Base-by-base conservation (phyloP, 2,113 vertebrate genomes). In the Noctilio leporinus region DNA sequence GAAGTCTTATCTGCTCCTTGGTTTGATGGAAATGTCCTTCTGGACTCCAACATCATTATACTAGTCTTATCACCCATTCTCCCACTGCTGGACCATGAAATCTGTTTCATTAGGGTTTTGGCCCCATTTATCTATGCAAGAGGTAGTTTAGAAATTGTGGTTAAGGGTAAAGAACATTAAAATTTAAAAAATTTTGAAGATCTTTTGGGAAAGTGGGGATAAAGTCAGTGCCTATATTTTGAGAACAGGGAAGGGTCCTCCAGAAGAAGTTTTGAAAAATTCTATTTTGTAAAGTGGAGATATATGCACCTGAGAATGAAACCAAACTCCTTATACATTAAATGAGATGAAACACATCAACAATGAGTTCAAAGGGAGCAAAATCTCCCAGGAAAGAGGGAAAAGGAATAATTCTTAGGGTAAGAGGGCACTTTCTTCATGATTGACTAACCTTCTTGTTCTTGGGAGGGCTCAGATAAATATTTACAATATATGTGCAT, bases 131-230 rank as follows among this genome's bases (percentile, higher is more conserved):
- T 28, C 7, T 40, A 5, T 55, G 83, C 12, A 30, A 91, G n/a
- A 51, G 16, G n/a, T 93, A 65, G 30, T 72, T 91, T 64, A 86
- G 77, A 93, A 89, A 89, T 67, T 43, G 4, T 91, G 40, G 67
- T 51, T 59, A 7, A 30, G n/a, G 53, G 45, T 59, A 72, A 59
- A 62, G 19, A 67, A 83, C n/a, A 57, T 80, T 76, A 93, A 57
- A 19, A 81, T 93, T 86, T 84, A 28, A 78, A 47, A 64, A 24
- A 82, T 89, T 95, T 95, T 45, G 43, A 73, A 94, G 59, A 19
- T 93, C 35, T 76, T 30, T 78, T 1, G 35, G 22, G 35, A 35
- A 30, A 89, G 20, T 86, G 59, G 51, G 51, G 47, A 38, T 95
- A 70, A 69, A 78, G 15, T 92, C 45, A 62, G 8, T 40, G 33